Conservation (phyloP, 2,113 vertebrate species). For the Clarias gariepinus region DNA sequence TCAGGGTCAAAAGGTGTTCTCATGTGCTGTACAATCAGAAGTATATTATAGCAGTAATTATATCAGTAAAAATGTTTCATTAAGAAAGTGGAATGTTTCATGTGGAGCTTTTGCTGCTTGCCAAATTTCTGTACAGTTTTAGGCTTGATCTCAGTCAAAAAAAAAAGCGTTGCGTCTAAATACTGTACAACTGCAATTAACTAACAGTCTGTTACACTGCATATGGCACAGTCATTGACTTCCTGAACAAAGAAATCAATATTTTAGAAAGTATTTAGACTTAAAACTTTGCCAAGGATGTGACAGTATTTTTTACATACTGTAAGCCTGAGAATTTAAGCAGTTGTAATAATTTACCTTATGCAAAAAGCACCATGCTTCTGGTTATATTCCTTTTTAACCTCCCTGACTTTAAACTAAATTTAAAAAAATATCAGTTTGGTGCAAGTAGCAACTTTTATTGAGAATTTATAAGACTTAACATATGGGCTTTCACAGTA, state of each 20-base stretch:
- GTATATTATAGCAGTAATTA: neutral
- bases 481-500: constrained; percentile 22
- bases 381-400: neutral
- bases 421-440: neutral
- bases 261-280: constrained; percentile 61
- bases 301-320: neutral
- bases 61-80: neutral
- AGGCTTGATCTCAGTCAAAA: constrained; percentile 49
- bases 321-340: neutral
- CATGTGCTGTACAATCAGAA: neutral
- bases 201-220: constrained; percentile 74
- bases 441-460: neutral
- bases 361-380: neutral
- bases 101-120: neutral
- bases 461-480: neutral
- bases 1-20: neutral
- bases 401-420: neutral
- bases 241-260: constrained; percentile 67
- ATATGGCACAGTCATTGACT: constrained; percentile 63
- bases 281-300: constrained; percentile 44
- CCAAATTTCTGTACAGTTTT: constrained; percentile 40
- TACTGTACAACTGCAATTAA: constrained; percentile 74
- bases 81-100: constrained; percentile 16
- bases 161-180: constrained; percentile 60
- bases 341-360: neutral